Evolutionary conservation across 2,113 vertebrate species (phyloP), one percentile per base, ranked within the genome.

Genomic region (Brienomyrus brachyistius): DNA sequence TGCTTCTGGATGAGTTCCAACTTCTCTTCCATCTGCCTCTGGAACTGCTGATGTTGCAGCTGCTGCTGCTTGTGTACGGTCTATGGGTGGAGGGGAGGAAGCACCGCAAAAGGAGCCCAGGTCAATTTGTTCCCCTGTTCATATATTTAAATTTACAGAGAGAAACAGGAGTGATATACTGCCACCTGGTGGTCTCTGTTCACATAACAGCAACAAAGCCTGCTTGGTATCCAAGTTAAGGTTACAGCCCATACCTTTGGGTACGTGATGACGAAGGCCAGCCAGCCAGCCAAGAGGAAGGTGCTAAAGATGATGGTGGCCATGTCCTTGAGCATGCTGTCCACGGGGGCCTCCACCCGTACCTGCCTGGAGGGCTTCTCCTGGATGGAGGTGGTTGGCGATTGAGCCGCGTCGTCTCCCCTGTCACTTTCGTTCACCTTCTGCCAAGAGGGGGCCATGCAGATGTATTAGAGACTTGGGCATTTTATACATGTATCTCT

Each of bases 211-310:
- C 15, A 74, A 21, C 84, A 90, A 51, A 48, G 4, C 5, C 17
- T 40, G 74, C 35, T 48, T 21, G 5, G 21, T 84, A 45, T 6
- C 21, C 40, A 23, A 54, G 27, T 27, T 23, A 86, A 6, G 10
- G 23, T n/a, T 47, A 19, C 40, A 50, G 82, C 23, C 45, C 84
- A 91, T 96, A 98, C 98, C 97, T 99, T 96, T 3, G 98, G 98
- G 90, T 99, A 99, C n/a, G 97, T 97, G 94, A 99, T 98, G 93
- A 99, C 95, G 93, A 99, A 99, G 88, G 98, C 98, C 91, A 98
- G 95, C 98, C 98, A 99, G 91, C 98, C 98, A 9, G 99, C 96
- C 87, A 99, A 94, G 9, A 99, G 97, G 93, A 99, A 98, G 0
- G 97, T 99, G 91, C 98, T 98, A 92, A 99, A 97, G 92, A 99